phyloP scores from a whole-genome alignment of 2,797 vertebrate species.

The Salmo trutta region DNA sequence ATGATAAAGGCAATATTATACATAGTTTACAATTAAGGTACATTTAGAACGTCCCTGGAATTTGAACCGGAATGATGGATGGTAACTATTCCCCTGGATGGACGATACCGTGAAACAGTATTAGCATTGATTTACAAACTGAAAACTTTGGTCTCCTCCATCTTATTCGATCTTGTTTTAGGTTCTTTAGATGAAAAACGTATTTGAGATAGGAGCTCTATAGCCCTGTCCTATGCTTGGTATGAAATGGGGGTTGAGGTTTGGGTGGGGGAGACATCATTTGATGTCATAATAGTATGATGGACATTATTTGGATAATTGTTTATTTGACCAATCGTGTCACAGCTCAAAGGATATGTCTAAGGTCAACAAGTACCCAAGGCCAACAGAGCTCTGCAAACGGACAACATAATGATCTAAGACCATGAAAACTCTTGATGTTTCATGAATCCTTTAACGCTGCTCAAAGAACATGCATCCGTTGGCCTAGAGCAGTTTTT shows the following conservation, averaged over 20 bases:
- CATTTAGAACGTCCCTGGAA: slow-evolving; percentile 26
- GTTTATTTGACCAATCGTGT: slow-evolving; percentile 28
- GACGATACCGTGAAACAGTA: slow-evolving; percentile 20
- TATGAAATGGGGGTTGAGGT: neutral
- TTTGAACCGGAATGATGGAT: slow-evolving; percentile 3
- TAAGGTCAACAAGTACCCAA: slow-evolving; percentile 3
- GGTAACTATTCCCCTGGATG: neutral
- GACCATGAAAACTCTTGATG: slow-evolving; percentile 18
- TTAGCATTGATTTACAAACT: neutral
- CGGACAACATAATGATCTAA: slow-evolving; percentile 12
- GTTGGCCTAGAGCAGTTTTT: slow-evolving; percentile 16
- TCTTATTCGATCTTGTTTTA: slow-evolving; percentile 14
- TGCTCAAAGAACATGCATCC: slow-evolving; percentile 29
- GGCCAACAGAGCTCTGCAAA: neutral
- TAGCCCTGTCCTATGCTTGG: slow-evolving; percentile 13
- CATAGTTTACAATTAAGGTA: slow-evolving; percentile 54
- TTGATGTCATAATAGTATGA: slow-evolving; percentile 29
- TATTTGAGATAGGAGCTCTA: slow-evolving; percentile 16
- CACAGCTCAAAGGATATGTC: slow-evolving; percentile 19
- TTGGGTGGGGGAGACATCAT: neutral
- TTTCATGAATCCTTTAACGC: slow-evolving; percentile 29
- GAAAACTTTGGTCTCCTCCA: neutral
- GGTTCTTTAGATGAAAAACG: slow-evolving; percentile 19
- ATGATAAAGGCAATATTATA: slow-evolving; percentile 54
- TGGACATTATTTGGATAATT: neutral